These are phyloP conservation scores for Corythaeola cristata DNA, from an alignment of 2,113 vertebrate genomes.

Conservation along the genomic window DNA sequence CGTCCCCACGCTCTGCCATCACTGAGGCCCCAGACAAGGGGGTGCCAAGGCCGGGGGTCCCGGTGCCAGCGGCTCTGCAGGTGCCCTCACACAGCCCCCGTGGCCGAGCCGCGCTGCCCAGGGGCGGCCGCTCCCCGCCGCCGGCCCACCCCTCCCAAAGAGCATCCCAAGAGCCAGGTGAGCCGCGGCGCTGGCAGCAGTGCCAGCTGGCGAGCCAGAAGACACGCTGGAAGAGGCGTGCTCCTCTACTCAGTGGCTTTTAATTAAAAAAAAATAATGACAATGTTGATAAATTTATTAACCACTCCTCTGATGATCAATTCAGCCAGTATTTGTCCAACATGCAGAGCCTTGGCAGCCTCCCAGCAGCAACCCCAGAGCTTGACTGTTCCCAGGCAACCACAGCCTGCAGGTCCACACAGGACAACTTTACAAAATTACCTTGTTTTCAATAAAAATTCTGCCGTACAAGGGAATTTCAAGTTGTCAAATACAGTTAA, in stretches of 20 bases:
- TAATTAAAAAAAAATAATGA: not conserved
- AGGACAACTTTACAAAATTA: not conserved
- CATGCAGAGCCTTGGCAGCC: not conserved
- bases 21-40: rapidly evolving
- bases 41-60: not conserved
- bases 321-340: not conserved
- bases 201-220: not conserved
- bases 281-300: not conserved
- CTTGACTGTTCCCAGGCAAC: not conserved
- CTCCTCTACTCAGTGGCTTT: not conserved
- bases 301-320: not conserved
- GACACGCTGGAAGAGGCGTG: not conserved
- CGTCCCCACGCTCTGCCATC: rapidly evolving
- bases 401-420: not conserved
- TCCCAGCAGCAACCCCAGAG: not conserved
- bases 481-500: not conserved
- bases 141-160: rapidly evolving
- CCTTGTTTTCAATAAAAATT: not conserved
- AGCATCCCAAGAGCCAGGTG: not conserved
- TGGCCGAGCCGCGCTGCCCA: not conserved
- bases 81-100: no score
- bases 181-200: not conserved
- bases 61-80: rapidly evolving
- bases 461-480: not conserved
- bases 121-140: not conserved